phyloP scores from a whole-genome alignment of 1,140 invertebrate genomes.

The Zaprionus tsacasi region DNA sequence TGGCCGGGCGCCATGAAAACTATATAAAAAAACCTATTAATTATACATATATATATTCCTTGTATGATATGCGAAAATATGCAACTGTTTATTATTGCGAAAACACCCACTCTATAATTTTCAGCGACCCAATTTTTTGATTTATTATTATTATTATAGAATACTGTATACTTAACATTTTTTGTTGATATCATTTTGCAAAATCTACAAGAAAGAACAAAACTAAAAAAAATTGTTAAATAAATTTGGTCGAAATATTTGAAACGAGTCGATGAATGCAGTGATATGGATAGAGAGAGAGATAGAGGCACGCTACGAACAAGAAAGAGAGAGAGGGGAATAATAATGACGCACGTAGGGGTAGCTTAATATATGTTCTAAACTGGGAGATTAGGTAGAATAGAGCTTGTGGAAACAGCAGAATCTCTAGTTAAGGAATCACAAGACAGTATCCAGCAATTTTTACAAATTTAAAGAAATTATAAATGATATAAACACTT shows the following conservation, averaged over 20 bases:
- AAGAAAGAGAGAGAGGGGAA: not conserved
- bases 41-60: conserved; percentile 15
- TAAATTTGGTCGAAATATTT: not conserved
- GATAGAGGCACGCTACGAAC: not conserved
- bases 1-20: conserved; percentile 60
- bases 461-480: no score
- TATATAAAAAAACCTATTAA: conserved; percentile 6
- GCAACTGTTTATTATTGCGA: not conserved
- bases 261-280: not conserved
- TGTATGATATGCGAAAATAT: not conserved
- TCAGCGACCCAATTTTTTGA: not conserved
- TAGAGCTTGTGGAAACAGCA: no score
- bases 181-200: not conserved
- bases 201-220: not conserved
- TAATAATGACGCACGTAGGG: no score
- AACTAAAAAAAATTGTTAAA: not conserved
- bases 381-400: no score
- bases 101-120: not conserved
- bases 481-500: not conserved
- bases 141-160: not conserved
- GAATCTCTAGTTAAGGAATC: no score
- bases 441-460: no score
- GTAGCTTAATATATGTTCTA: no score
- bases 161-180: not conserved
- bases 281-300: not conserved